Conservation (phyloP, 2,797 vertebrate genomes). For the Benthosema pterotum region DNA sequence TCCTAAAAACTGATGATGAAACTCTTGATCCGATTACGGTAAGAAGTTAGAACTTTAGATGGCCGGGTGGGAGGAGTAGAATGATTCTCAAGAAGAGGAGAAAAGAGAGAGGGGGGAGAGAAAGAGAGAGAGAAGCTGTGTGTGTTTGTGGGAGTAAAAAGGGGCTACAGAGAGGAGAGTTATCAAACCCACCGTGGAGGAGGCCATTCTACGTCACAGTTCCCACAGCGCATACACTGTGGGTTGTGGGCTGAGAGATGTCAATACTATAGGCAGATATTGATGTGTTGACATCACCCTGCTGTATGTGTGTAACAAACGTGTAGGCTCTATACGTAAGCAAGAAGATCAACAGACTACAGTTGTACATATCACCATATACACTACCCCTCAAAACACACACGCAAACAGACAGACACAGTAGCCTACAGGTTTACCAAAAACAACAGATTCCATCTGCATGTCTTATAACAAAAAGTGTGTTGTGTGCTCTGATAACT, state of each 20-base stretch:
- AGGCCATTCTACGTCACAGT: conserved; percentile 75
- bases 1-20: conserved; percentile 24
- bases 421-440: not conserved
- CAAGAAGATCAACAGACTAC: conserved; percentile 23
- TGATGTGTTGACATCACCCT: not conserved
- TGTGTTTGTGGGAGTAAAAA: conserved; percentile 48
- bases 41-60: conserved; percentile 49
- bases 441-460: conserved; percentile 4
- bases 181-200: conserved; percentile 72
- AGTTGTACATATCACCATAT: not conserved
- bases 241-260: conserved; percentile 68
- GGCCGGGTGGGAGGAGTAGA: conserved; percentile 73
- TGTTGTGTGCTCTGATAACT: not conserved
- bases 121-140: conserved; percentile 25
- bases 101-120: conserved; percentile 25
- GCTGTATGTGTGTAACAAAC: conserved; percentile 33
- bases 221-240: conserved; percentile 72
- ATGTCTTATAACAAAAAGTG: not conserved
- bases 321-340: conserved; percentile 52
- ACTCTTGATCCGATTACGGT: conserved; percentile 35
- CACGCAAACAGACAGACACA: too few species aligned
- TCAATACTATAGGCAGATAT: conserved; percentile 44
- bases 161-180: conserved; percentile 63
- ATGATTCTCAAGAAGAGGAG: conserved; percentile 56
- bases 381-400: not conserved